Evolutionary conservation across 2,113 vertebrate species (phyloP), one percentile per base, ranked within the genome.

Genomic region (Callaeas wilsoni): DNA sequence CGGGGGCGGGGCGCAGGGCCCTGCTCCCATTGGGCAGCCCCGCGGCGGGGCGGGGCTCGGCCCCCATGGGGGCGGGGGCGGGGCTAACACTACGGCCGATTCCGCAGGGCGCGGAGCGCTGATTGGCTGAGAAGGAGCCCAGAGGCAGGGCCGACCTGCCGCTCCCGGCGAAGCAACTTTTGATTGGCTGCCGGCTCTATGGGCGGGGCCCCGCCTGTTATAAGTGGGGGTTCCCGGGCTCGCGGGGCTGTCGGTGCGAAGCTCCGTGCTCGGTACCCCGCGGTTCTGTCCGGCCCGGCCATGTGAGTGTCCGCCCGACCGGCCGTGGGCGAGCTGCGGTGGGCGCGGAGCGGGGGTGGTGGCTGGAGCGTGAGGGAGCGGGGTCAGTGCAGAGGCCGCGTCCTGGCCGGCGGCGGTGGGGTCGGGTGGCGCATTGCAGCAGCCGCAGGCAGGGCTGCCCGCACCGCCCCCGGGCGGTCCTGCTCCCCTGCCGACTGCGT

Each of bases 261-360:
- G 59, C 1, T 29, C 0, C 0, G 41, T 2, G 26, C 0, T 0
- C 0, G 0, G 3, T 6, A 0, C 0, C 0, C 0, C 0, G 8
- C 0, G 0, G 4, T 7, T 2, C 1, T 0, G 4, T 47, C 5
- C 7, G 8, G 27, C 7, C 2, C 3, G 32, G 63, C 4, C 7
- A 96, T 95, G 93, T 92, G 86, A 93, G 95, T 92, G 55, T 29
- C 22, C 2, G 25, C 16, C 6, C 12, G 5, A 0, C 29, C 4
- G 30, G 3, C 46, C 32, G 22, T 1, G 32, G 19, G 33, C 3
- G 35, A 11, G 26, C 8, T 27, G 65, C 5, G 8, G 41, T 1
- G n/a, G 53, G 42, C 5, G 44, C 7, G 39, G 41, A 5, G 49
- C 2, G 78, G 33, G 67, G 55, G 35, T 16, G 13, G 16, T 7